Conservation (phyloP, 2,888 invertebrate species). For the Mesochorus sp. region DNA sequence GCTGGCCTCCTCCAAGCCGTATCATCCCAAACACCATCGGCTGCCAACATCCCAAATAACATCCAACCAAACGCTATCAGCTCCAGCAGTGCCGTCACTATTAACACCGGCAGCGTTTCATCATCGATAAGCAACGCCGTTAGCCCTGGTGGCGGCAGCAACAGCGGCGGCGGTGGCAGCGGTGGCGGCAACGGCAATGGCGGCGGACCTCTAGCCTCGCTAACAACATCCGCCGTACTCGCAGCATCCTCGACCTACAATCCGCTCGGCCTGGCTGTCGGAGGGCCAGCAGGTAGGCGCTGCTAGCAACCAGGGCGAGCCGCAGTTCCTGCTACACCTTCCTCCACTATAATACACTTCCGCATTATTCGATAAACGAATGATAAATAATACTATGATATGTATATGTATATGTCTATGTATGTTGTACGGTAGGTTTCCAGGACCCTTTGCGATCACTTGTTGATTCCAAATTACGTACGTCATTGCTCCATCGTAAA, state of each 20-base stretch:
- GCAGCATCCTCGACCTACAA: constrained; percentile 88
- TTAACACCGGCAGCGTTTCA: constrained; percentile 80
- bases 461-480: constrained; percentile 19
- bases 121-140: constrained; percentile 86
- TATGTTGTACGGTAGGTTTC: constrained; percentile 52
- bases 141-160: constrained; percentile 84
- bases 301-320: constrained; percentile 81
- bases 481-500: not conserved
- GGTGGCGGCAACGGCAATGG: constrained; percentile 80
- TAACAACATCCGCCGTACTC: constrained; percentile 80
- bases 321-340: constrained; percentile 81
- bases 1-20: constrained; percentile 80
- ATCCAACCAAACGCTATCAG: constrained; percentile 76
- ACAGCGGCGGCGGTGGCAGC: constrained; percentile 81
- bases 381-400: constrained; percentile 18
- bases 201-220: constrained; percentile 79
- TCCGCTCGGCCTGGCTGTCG: constrained; percentile 93
- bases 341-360: constrained; percentile 65
- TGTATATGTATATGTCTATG: constrained; percentile 24
- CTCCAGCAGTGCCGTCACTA: constrained; percentile 84
- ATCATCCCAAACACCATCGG: constrained; percentile 74
- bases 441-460: constrained; percentile 15
- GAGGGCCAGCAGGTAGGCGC: constrained; percentile 89
- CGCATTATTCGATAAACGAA: constrained; percentile 13
- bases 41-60: constrained; percentile 51